These are phyloP conservation scores for Burhinus oedicnemus DNA, from an alignment of 2,113 vertebrate species.

Conservation along the genomic window DNA sequence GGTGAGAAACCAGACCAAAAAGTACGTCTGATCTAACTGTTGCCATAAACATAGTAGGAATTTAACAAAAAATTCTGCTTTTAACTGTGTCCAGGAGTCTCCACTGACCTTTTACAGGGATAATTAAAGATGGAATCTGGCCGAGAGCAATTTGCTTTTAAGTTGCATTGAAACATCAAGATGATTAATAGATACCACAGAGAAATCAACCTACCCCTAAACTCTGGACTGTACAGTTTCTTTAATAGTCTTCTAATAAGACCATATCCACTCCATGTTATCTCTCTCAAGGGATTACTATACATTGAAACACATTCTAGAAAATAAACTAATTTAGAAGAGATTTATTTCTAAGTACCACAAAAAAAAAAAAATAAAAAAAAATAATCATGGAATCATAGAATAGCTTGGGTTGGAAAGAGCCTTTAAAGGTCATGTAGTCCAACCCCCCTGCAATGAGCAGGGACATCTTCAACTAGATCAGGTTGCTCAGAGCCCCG, in stretches of 20 bases:
- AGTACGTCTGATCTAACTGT: background rate
- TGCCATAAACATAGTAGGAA: background rate
- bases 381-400: background rate
- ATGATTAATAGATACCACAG: background rate
- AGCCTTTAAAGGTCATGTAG: background rate
- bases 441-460: background rate
- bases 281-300: background rate
- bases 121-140: background rate
- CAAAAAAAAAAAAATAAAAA: background rate
- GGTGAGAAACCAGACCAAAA: background rate
- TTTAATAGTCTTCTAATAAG: background rate
- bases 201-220: background rate
- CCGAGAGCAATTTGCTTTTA: background rate
- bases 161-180: background rate
- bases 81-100: background rate
- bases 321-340: background rate
- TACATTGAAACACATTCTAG: background rate
- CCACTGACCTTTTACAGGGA: background rate
- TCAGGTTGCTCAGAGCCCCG: background rate
- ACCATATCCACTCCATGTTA: background rate
- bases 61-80: background rate
- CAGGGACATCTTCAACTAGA: background rate
- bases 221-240: background rate
- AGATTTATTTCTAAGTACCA: background rate
- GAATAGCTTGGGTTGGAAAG: background rate